phyloP scores from a whole-genome alignment of 2,797 vertebrate species.

The Hyperoplus lanceolatus region DNA sequence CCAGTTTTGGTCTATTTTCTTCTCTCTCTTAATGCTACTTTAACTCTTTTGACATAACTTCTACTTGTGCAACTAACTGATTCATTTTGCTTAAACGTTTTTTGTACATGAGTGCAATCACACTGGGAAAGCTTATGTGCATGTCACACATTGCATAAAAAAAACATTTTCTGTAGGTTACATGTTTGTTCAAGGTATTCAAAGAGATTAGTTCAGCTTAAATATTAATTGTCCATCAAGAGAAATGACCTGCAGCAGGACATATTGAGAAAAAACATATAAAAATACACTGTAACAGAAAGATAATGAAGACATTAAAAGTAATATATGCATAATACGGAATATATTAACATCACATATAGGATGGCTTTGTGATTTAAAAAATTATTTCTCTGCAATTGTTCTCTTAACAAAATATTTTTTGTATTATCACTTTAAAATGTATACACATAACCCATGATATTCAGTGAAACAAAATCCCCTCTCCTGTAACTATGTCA shows the following conservation, averaged over 20 bases:
- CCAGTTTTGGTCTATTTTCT: not conserved
- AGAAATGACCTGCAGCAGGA: not conserved
- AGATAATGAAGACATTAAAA: not conserved
- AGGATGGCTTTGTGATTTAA: not conserved
- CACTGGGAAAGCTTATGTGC: not conserved
- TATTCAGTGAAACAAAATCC: not conserved
- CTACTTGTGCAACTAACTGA: not conserved
- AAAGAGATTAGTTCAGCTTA: not conserved
- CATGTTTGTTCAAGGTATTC: not conserved
- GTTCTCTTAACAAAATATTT: not conserved
- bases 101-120: not conserved
- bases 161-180: not conserved
- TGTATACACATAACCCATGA: not conserved
- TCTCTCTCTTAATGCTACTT: not conserved
- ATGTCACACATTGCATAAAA: not conserved
- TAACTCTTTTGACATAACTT: slow-evolving; percentile 11
- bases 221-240: not conserved
- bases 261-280: not conserved
- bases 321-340: not conserved
- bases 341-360: not conserved
- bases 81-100: not conserved
- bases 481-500: not conserved
- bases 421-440: too few species aligned
- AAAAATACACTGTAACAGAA: not conserved
- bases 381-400: not conserved